Conservation (phyloP, 2,888 invertebrate species). For the Tiliacea aurago region DNA sequence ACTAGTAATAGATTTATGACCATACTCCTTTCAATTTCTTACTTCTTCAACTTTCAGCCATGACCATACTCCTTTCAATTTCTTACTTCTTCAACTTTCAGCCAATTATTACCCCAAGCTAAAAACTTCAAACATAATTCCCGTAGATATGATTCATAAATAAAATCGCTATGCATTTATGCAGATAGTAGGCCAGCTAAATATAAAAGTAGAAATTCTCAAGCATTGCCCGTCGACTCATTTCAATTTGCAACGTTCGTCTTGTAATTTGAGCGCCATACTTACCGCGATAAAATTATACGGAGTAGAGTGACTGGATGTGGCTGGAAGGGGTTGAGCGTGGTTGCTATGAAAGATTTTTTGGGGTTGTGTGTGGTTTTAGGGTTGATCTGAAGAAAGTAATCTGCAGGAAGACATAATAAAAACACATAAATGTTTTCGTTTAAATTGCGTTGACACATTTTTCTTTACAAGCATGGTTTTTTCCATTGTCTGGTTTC, state of each 20-base stretch:
- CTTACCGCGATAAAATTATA: slow-evolving; percentile 74
- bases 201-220: slow-evolving; percentile 60
- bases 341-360: slow-evolving; percentile 2
- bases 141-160: slow-evolving; percentile 38
- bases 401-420: not conserved
- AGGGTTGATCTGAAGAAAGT: not conserved
- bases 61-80: not conserved
- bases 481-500: not conserved
- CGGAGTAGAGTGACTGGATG: slow-evolving; percentile 65
- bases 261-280: slow-evolving; percentile 79
- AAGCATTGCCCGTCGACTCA: slow-evolving; percentile 69
- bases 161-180: slow-evolving; percentile 45
- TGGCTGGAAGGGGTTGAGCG: slow-evolving; percentile 47
- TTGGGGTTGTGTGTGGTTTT: slow-evolving; percentile 14
- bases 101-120: slow-evolving; percentile 10
- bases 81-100: not conserved
- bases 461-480: not conserved
- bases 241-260: slow-evolving; percentile 80
- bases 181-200: slow-evolving; percentile 42
- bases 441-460: not conserved
- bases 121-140: slow-evolving; percentile 16
- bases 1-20: not conserved
- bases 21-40: not conserved
- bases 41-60: not conserved
- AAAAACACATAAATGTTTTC: not conserved